Base-by-base conservation (phyloP, 1,140 invertebrate genomes). In the Asobara japonica region DNA sequence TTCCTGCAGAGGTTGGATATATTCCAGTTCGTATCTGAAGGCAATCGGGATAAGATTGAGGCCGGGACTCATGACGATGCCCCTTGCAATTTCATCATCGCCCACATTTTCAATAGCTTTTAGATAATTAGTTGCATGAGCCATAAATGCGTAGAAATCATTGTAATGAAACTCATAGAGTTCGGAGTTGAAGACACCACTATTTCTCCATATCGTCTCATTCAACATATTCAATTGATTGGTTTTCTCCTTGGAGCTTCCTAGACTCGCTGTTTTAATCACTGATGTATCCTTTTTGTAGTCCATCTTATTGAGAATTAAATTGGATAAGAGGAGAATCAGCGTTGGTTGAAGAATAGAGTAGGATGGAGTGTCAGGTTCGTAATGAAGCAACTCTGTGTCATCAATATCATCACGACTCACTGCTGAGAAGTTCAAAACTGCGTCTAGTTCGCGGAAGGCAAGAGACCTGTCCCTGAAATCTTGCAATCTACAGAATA, bases 161-260 rank as follows among this genome's bases (percentile, higher is more conserved):
- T 82, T 87, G 4, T 6, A 66, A 56, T 71, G 22, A 8, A 69
- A 71, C 16, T 83, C 66, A 31, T 86, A 82, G 11, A 79, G 56
- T 0, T 36, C 2, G 0, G 83, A 85, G 69, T 84, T 87, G 0
- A 89, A 73, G 0, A 80, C 38, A 3, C 80, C 72, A 65, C 83
- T 84, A 75, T 90, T 90, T 6, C 76, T 81, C 90, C 90, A 91
- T 2, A 91, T 73, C 13, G 88, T 82, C 36, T 83, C 76, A 61
- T 87, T 86, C 8, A 90, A 29, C 11, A 74, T 69, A 31, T 79
- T 78, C 3, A 91, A 73, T 62, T 88, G 83, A 13, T 73, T 65
- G 4, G 81, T 75, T 74, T 85, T 82, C 29, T 76, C 69, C 29
- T 80, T 73, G 60, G 85, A 86, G 1, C 80, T 73, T 27, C 85